A percentile compares a stretch with the other conserved stretches of the same genome.
Evolutionary conservation across 2,113 vertebrate genomes (phyloP).

Genomic region (Anguilla japonica): DNA sequence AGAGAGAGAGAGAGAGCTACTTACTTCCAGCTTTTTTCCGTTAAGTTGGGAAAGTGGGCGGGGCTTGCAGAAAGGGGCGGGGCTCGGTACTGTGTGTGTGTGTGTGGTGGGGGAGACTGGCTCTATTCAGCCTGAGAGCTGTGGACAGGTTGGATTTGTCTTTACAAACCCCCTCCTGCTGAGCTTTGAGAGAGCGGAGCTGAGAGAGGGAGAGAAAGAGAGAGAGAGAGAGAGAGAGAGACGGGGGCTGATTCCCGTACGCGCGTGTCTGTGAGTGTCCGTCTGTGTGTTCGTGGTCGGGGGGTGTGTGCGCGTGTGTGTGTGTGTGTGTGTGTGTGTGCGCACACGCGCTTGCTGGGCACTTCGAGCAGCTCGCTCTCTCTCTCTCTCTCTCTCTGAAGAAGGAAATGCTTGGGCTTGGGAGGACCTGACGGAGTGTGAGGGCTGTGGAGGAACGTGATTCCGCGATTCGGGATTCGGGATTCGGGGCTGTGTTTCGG

Average conservation of each 20-base stretch:
- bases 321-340: constrained; percentile 5
- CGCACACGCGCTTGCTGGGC: neutral
- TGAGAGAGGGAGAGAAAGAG: neutral
- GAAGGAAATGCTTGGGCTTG: constrained; percentile 15
- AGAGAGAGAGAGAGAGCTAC: constrained; percentile 21
- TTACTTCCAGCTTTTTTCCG: constrained; percentile 28
- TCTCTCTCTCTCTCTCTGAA: constrained; percentile 5
- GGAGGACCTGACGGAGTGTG: neutral
- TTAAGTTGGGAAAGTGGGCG: constrained; percentile 22
- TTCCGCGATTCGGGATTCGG: constrained; percentile 8
- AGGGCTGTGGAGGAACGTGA: constrained; percentile 20
- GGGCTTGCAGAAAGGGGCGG: neutral
- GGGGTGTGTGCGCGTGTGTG: constrained; percentile 13
- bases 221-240: constrained; percentile 10
- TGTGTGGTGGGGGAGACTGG: constrained; percentile 9
- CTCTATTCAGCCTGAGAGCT: constrained; percentile 14
- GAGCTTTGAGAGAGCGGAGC: neutral
- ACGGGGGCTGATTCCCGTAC: neutral
- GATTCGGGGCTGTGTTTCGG: neutral
- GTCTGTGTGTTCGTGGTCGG: neutral
- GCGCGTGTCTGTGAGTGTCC: neutral
- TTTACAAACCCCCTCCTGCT: constrained; percentile 15
- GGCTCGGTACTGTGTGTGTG: neutral
- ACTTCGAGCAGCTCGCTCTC: neutral
- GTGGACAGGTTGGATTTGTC: constrained; percentile 32